These are phyloP conservation scores for Cercopithecus petaurista DNA, from an alignment of 2,797 vertebrate genomes.

Conservation along the genomic window DNA sequence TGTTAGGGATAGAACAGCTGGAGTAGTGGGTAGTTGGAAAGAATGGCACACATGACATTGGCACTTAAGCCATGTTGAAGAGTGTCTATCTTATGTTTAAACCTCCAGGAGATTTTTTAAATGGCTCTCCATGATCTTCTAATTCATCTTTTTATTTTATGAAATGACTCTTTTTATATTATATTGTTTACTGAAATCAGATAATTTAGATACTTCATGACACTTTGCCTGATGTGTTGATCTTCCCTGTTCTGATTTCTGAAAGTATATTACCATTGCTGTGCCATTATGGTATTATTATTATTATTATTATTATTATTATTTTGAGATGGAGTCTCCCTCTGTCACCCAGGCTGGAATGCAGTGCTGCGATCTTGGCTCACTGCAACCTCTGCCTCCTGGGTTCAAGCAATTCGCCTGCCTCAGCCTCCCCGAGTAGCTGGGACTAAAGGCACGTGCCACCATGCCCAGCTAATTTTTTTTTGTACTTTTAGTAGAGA, in stretches of 20 bases:
- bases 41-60: not conserved
- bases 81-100: not conserved
- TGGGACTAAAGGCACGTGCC: too few species aligned
- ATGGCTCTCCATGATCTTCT: not conserved
- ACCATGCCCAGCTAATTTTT: too few species aligned
- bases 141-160: constrained; percentile 1
- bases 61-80: not conserved
- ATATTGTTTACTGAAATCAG: not conserved
- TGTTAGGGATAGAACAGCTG: not conserved
- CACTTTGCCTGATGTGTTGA: not conserved
- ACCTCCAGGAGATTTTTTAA: not conserved
- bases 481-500: too few species aligned
- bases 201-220: not conserved
- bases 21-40: not conserved
- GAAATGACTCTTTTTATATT: not conserved
- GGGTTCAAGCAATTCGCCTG: too few species aligned
- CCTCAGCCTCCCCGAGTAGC: too few species aligned
- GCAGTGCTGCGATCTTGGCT: too few species aligned
- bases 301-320: too few species aligned
- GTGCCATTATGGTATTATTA: not conserved
- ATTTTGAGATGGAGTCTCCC: too few species aligned
- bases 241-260: not conserved
- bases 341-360: too few species aligned
- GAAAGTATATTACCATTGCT: not conserved
- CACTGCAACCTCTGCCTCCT: too few species aligned